Evolutionary conservation across 2,888 invertebrate genomes (phyloP).

Genomic region (Heterodera filipjevi): DNA sequence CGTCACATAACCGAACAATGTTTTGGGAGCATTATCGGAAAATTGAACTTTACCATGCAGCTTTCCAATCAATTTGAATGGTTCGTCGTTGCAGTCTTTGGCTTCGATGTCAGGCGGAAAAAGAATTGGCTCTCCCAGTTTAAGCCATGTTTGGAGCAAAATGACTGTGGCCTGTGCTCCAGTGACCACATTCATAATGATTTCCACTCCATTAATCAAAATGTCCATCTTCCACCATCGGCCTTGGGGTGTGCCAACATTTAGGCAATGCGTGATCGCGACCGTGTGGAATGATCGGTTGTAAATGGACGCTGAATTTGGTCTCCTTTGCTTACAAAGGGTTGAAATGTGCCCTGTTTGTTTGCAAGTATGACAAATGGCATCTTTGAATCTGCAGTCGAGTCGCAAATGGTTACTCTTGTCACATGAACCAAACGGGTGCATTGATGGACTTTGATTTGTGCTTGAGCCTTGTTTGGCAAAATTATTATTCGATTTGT

Average conservation of each 20-base stretch:
- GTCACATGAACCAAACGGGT: not conserved
- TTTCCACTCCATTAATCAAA: conserved; percentile 3
- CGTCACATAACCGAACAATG: no score
- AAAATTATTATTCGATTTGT: no score
- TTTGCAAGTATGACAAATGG: conserved; percentile 23
- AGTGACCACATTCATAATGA: not conserved
- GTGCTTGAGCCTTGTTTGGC: no score
- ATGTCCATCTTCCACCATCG: not conserved
- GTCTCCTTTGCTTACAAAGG: conserved; percentile 3
- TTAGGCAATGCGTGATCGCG: not conserved
- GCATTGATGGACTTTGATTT: not conserved
- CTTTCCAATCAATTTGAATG: not conserved
- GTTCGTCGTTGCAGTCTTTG: conserved; percentile 1
- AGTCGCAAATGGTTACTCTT: conserved; percentile 10
- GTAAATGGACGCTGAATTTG: not conserved
- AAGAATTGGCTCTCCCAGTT: not conserved
- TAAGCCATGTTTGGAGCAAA: not conserved
- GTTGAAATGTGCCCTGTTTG: conserved; percentile 29
- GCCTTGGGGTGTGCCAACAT: not conserved
- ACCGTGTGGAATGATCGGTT: conserved; percentile 5
- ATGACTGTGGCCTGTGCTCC: not conserved
- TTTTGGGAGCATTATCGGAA: no score
- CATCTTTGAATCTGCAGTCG: conserved; percentile 23
- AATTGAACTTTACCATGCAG: no score
- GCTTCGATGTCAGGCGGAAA: not conserved